Base-by-base conservation (phyloP, 1,140 invertebrate species). In the Drosophila subpulchrella region DNA sequence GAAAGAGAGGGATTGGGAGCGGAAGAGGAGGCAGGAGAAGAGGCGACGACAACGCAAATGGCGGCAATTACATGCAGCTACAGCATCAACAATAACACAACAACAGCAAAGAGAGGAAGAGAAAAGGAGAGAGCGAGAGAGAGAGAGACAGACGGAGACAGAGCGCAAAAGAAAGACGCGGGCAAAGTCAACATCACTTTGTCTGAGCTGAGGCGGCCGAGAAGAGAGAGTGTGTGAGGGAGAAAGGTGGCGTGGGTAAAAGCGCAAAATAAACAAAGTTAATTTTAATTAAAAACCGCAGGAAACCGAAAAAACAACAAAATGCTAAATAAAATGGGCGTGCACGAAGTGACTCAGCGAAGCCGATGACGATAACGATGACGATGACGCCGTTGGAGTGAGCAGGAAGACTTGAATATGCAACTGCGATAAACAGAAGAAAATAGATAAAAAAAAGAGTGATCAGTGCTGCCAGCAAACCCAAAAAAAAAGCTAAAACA, bases 271-370 rank as follows among this genome's bases (percentile, higher is more conserved):
- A 83, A 88, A 88, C 83, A 88, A 88, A 89, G 83, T 88, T 88
- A 88, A 88, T 88, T 88, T 88, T 88, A 88, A 88, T 88, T 88
- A 88, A 88, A 88, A 88, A 88, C 83, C 80, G 83, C 83, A 84
- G 84, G 80, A 86, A 88, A 83, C 66, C 71, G 67, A 82, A 76
- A 79, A 75, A 84, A 78, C 80, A 84, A 68, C 72, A 76, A 82
- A 88, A 88, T 86, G 82, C 83, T 86, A 86, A 88, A 88, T 86
- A 86, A 86, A 88, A 76, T 58, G 70, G 82, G 82, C 74, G 82
- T 75, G 55, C 76, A 78, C 47, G 47, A 60, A 48, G 44, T 41
- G 30, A 34, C 32, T 55, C 58, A 44, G 47, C 71, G 27, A 44
- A 70, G 70, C 53, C 75, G 68, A 72, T 71, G 67, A 56, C 62